These are phyloP conservation scores for Melikaiella ostensackeni DNA, from an alignment of 2,888 invertebrate species.

Conservation along the genomic window DNA sequence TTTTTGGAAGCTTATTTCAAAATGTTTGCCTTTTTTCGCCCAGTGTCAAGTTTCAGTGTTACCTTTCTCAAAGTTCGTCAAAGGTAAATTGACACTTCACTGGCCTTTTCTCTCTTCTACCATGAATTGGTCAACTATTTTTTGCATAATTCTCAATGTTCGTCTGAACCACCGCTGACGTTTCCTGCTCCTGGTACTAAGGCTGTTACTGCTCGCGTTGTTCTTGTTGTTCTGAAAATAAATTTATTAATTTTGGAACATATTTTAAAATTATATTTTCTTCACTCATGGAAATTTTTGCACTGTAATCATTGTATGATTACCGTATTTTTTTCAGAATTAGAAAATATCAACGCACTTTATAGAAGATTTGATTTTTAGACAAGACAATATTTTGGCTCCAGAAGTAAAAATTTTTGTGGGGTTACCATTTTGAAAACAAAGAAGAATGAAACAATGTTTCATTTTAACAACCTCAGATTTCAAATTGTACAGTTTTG, in stretches of 20 bases:
- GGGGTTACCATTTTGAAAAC: too few species aligned
- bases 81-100: slow-evolving; percentile 55
- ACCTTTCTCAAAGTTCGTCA: slow-evolving; percentile 41
- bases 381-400: too few species aligned
- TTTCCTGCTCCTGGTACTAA: slow-evolving; percentile 63
- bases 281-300: too few species aligned
- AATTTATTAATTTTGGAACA: slow-evolving; percentile 4
- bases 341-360: too few species aligned
- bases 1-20: slow-evolving; percentile 40
- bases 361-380: too few species aligned
- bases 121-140: slow-evolving; percentile 80
- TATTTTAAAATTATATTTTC: too few species aligned
- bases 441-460: too few species aligned
- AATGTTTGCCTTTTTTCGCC: slow-evolving; percentile 52
- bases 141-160: slow-evolving; percentile 79
- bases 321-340: too few species aligned
- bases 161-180: slow-evolving; percentile 67
- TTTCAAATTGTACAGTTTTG: too few species aligned
- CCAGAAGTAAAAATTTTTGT: too few species aligned
- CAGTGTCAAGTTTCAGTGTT: slow-evolving; percentile 45
- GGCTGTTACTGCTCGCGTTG: slow-evolving; percentile 77
- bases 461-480: too few species aligned
- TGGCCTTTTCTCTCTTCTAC: slow-evolving; percentile 78
- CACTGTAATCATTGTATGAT: too few species aligned
- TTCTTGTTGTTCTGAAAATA: slow-evolving; percentile 78